These are phyloP conservation scores for Drosophila borborema DNA, from an alignment of 2,888 invertebrate species.

Conservation along the genomic window DNA sequence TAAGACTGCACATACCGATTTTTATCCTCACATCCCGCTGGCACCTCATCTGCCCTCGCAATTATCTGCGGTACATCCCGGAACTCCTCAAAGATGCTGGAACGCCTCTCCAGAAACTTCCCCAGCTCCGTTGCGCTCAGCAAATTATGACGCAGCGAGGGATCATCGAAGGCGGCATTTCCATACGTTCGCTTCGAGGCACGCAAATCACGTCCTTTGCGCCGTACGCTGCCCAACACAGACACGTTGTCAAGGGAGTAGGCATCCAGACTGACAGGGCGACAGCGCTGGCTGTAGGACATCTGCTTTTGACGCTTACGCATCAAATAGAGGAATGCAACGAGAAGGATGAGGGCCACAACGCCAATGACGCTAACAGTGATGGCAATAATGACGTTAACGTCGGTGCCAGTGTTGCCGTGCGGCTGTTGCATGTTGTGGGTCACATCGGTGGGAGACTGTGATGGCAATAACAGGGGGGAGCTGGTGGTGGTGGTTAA, in stretches of 20 bases:
- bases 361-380: slow-evolving; percentile 93
- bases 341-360: slow-evolving; percentile 91
- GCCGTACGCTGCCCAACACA: slow-evolving; percentile 90
- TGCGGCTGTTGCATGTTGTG: slow-evolving; percentile 67
- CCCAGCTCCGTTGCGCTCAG: slow-evolving; percentile 92
- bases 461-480: slow-evolving; percentile 38
- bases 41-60: slow-evolving; percentile 92
- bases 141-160: slow-evolving; percentile 89
- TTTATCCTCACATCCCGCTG: slow-evolving; percentile 94
- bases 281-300: slow-evolving; percentile 94
- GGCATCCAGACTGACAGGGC: slow-evolving; percentile 94
- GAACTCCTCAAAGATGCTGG: slow-evolving; percentile 93
- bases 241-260: slow-evolving; percentile 96
- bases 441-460: slow-evolving; percentile 56
- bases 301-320: slow-evolving; percentile 92
- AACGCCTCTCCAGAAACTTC: slow-evolving; percentile 90
- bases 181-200: slow-evolving; percentile 95
- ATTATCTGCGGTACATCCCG: slow-evolving; percentile 92
- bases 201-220: slow-evolving; percentile 89
- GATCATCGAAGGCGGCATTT: slow-evolving; percentile 96
- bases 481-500: slow-evolving; percentile 15
- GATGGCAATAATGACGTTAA: slow-evolving; percentile 92
- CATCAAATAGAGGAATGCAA: slow-evolving; percentile 91
- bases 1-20: slow-evolving; percentile 87
- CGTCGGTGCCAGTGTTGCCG: slow-evolving; percentile 85